Conservation (phyloP, 1,140 invertebrate species). For the Ips nitidus region DNA sequence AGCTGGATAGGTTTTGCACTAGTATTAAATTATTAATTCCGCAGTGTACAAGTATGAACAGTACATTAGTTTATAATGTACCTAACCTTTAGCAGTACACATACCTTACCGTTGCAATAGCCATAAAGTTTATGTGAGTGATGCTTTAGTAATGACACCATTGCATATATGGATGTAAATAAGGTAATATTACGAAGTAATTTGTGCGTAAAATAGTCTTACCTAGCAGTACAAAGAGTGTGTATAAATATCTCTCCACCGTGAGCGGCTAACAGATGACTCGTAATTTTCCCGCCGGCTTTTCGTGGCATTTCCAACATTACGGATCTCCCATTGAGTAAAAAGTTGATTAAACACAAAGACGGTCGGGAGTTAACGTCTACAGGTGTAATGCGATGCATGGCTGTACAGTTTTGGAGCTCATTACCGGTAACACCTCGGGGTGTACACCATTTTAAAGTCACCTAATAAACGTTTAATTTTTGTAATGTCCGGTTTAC, state of each 20-base stretch:
- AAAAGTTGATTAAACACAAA: slow-evolving; percentile 94
- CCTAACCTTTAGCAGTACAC: no score
- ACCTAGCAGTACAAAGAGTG: slow-evolving; percentile 77
- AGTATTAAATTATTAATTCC: no score
- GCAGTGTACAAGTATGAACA: no score
- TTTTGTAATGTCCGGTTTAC: slow-evolving; percentile 56
- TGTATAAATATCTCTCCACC: slow-evolving; percentile 97
- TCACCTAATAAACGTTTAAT: slow-evolving; percentile 60
- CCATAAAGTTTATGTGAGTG: no score
- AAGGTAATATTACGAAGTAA: no score
- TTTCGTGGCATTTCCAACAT: slow-evolving; percentile 93
- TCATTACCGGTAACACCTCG: slow-evolving; percentile 76
- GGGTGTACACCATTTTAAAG: slow-evolving; percentile 95
- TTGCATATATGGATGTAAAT: no score
- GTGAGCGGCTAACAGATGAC: slow-evolving; percentile 90
- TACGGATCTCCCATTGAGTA: slow-evolving; percentile 89
- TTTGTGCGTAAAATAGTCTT: neutral
- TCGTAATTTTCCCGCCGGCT: slow-evolving; percentile 83
- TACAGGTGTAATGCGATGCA: slow-evolving; percentile 90
- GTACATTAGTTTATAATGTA: no score
- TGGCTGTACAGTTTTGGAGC: slow-evolving; percentile 77
- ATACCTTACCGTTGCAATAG: no score
- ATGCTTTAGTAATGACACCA: no score
- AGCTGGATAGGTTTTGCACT: no score
- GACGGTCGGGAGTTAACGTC: slow-evolving; percentile 95